phyloP scores from a whole-genome alignment of 1,140 invertebrate genomes.

The Papilio polyxenes region DNA sequence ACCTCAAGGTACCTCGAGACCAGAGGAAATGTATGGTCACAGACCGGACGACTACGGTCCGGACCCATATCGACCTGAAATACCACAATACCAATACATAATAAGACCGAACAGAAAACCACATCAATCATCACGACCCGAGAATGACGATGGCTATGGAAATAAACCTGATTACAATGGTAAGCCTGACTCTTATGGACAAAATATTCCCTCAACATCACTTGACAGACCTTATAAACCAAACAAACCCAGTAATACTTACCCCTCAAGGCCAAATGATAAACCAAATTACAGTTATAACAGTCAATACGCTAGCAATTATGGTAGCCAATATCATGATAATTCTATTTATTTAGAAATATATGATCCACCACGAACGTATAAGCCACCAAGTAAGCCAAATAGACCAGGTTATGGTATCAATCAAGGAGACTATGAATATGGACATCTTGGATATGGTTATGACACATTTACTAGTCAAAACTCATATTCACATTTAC shows the following conservation, averaged over 20 bases:
- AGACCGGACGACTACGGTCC: slow-evolving; percentile 47
- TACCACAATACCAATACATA: slow-evolving; percentile 66
- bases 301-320: slow-evolving; percentile 64
- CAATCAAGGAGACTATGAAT: slow-evolving; percentile 50
- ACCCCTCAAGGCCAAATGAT: slow-evolving; percentile 45
- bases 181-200: slow-evolving; percentile 49
- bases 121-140: slow-evolving; percentile 40
- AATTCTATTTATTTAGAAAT: slow-evolving; percentile 71
- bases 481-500: slow-evolving; percentile 48
- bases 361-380: slow-evolving; percentile 67
- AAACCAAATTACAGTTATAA: slow-evolving; percentile 60
- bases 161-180: slow-evolving; percentile 49
- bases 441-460: slow-evolving; percentile 49
- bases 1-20: slow-evolving; percentile 52
- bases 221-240: slow-evolving; percentile 53
- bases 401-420: slow-evolving; percentile 54
- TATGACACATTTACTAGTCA: slow-evolving; percentile 60
- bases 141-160: slow-evolving; percentile 49
- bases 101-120: slow-evolving; percentile 67
- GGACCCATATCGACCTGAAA: slow-evolving; percentile 50
- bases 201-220: slow-evolving; percentile 46
- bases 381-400: slow-evolving; percentile 55
- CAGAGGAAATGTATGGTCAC: slow-evolving; percentile 61
- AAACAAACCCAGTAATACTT: slow-evolving; percentile 32
- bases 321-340: slow-evolving; percentile 58